A percentile compares a stretch with the other conserved stretches of the same genome.
Conservation (phyloP, 2,888 invertebrate species). For the Philereme vetulata region DNA sequence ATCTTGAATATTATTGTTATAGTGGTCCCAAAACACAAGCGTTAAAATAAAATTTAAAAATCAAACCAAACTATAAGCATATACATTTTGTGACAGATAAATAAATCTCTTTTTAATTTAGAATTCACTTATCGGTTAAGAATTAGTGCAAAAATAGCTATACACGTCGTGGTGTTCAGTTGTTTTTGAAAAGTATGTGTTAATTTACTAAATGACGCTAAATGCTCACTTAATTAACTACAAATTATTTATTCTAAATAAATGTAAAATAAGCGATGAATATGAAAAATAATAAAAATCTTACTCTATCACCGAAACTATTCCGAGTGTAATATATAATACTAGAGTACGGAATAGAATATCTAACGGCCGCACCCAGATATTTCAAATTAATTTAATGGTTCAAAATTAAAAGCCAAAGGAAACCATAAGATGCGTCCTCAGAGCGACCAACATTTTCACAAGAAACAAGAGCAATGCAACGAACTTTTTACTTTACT, state of each 20-base stretch:
- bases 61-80: not conserved
- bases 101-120: not conserved
- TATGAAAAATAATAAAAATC: not conserved
- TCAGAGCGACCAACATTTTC: not conserved
- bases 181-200: constrained; percentile 6
- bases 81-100: not conserved
- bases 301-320: constrained; percentile 3
- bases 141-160: constrained; percentile 18
- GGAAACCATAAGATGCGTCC: not conserved
- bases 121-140: not conserved
- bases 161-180: constrained; percentile 11
- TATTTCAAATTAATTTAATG: not conserved
- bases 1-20: not conserved
- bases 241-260: constrained; percentile 12
- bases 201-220: constrained; percentile 9
- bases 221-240: constrained; percentile 19
- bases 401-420: not conserved
- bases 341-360: constrained; percentile 8
- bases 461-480: not conserved
- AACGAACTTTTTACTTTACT: not conserved
- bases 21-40: constrained; percentile 17
- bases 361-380: not conserved
- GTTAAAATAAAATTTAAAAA: constrained; percentile 1
- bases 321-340: not conserved
- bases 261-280: not conserved